Conservation (phyloP, 2,888 invertebrate genomes). For the Celastrina argiolus region DNA sequence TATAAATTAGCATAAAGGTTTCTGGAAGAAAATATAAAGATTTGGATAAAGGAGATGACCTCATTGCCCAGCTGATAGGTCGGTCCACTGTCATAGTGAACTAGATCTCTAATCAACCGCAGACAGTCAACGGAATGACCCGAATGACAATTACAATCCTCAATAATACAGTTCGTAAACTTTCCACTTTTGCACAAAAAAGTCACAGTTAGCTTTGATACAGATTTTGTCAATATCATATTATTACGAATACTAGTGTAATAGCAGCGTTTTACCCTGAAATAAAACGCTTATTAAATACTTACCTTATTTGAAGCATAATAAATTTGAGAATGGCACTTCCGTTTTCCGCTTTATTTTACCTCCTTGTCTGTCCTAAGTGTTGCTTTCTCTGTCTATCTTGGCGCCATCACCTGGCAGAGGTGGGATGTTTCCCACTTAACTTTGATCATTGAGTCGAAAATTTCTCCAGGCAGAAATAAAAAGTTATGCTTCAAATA, state of each 20-base stretch:
- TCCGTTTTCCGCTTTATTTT: no score
- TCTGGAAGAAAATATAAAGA: neutral
- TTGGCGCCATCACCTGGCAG: no score
- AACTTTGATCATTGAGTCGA: no score
- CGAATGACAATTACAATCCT: conserved; percentile 7
- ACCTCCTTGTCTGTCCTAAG: no score
- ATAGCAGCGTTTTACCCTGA: no score
- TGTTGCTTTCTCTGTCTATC: no score
- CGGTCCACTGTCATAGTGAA: conserved; percentile 10
- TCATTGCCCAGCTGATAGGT: neutral
- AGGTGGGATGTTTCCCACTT: no score
- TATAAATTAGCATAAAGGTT: neutral
- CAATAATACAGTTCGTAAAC: neutral
- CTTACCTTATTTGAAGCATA: no score
- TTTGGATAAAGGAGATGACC: neutral
- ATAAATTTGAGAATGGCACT: no score
- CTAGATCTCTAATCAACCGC: conserved; percentile 13
- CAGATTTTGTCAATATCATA: neutral
- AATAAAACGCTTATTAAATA: no score
- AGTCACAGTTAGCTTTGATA: neutral
- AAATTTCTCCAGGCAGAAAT: no score
- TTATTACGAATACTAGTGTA: neutral
- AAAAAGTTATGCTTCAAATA: no score
- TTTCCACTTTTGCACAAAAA: neutral
- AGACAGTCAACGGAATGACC: conserved; percentile 2